These are phyloP conservation scores for Sminthurides bifidus DNA, from an alignment of 1,140 invertebrate genomes.

Conservation along the genomic window DNA sequence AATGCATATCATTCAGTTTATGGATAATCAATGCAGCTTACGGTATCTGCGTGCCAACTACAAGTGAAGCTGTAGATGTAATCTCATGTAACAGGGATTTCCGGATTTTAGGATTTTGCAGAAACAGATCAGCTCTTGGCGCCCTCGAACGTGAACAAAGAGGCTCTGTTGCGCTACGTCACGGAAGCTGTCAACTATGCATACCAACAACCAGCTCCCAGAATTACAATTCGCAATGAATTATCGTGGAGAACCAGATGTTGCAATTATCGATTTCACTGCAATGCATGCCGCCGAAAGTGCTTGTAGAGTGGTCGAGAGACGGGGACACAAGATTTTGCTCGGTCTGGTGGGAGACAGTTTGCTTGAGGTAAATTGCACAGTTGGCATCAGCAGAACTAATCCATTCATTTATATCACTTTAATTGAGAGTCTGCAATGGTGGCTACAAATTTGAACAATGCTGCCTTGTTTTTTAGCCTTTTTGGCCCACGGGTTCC, in stretches of 20 bases:
- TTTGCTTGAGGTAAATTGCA: slow-evolving; percentile 41
- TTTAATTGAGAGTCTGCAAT: no score
- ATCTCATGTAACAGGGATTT: not conserved
- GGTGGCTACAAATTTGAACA: not conserved
- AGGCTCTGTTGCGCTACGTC: slow-evolving; percentile 41
- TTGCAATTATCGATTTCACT: slow-evolving; percentile 53
- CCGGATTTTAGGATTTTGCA: slow-evolving; percentile 37
- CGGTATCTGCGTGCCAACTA: no score
- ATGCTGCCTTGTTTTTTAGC: slow-evolving; percentile 34
- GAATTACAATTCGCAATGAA: slow-evolving; percentile 46
- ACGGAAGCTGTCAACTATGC: slow-evolving; percentile 46
- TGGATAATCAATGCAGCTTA: no score
- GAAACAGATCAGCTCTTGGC: slow-evolving; percentile 42
- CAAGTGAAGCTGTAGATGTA: not conserved
- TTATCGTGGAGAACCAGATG: slow-evolving; percentile 44
- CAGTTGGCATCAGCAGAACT: not conserved
- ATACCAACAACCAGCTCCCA: slow-evolving; percentile 42
- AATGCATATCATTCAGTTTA: no score
- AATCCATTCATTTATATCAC: no score
- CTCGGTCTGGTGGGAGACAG: slow-evolving; percentile 46
- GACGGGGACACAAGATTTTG: slow-evolving; percentile 39
- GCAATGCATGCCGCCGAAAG: slow-evolving; percentile 47
- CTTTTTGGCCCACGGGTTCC: slow-evolving; percentile 47
- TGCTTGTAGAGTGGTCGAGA: slow-evolving; percentile 40
- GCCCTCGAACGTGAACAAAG: slow-evolving; percentile 43